Conservation (phyloP, 2,888 invertebrate species). For the Idaea straminata region DNA sequence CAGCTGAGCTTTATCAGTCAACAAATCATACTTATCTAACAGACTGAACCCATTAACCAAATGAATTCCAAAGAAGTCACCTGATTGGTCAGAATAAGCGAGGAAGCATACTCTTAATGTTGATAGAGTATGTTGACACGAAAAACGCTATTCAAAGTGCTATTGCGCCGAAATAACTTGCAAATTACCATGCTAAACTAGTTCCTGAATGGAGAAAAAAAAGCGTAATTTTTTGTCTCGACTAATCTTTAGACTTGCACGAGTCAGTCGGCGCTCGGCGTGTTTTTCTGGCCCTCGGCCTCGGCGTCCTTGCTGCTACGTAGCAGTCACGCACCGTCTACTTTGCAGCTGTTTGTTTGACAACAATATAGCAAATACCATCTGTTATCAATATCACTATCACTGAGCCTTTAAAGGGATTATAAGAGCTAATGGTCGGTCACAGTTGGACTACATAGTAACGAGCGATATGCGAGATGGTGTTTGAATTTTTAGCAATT, state of each 20-base stretch:
- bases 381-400: conserved; percentile 35
- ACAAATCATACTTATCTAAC: conserved; percentile 28
- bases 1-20: conserved; percentile 44
- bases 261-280: conserved; percentile 25
- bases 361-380: conserved; percentile 55
- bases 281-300: conserved; percentile 47
- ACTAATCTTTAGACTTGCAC: conserved; percentile 32
- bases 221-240: conserved; percentile 31
- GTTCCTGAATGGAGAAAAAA: conserved; percentile 37
- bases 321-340: conserved; percentile 54
- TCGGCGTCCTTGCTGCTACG: conserved; percentile 59
- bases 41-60: not conserved
- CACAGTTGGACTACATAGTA: too few species aligned
- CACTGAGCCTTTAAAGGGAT: conserved; percentile 15
- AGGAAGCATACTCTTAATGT: conserved; percentile 4
- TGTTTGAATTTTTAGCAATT: too few species aligned
- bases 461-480: too few species aligned
- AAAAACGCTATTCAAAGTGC: conserved; percentile 26
- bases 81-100: not conserved
- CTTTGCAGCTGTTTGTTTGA: conserved; percentile 63
- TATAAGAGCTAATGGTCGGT: too few species aligned
- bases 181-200: conserved; percentile 33
- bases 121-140: conserved; percentile 19
- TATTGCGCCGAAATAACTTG: conserved; percentile 40
- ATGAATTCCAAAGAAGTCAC: not conserved